Evolutionary conservation across 2,888 invertebrate species (phyloP).

Genomic region (Celastrina argiolus): DNA sequence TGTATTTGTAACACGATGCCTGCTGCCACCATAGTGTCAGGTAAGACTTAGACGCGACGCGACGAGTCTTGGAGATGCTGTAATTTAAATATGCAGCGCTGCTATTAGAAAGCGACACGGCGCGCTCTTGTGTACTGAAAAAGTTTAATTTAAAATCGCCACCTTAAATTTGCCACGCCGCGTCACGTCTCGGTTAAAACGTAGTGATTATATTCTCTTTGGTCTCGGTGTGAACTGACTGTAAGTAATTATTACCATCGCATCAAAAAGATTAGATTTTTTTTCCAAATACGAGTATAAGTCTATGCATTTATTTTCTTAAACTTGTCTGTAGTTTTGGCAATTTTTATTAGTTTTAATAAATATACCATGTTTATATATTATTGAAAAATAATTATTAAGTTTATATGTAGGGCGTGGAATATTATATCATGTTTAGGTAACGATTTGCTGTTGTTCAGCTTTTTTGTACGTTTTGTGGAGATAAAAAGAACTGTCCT

Average conservation of each 20-base stretch:
- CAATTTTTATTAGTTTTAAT: slow-evolving; percentile 5
- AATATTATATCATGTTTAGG: neutral
- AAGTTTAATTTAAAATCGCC: too few relatives aligned
- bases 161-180: too few relatives aligned
- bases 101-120: too few relatives aligned
- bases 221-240: too few relatives aligned
- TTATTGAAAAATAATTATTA: neutral
- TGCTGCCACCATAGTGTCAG: too few relatives aligned
- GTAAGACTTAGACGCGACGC: too few relatives aligned
- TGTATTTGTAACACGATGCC: too few relatives aligned
- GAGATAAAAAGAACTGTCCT: neutral
- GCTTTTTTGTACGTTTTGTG: neutral
- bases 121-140: too few relatives aligned
- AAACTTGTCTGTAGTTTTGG: neutral
- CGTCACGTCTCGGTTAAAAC: too few relatives aligned
- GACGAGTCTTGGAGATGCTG: too few relatives aligned
- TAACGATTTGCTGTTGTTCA: neutral
- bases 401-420: neutral
- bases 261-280: neutral
- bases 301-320: neutral
- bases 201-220: too few relatives aligned
- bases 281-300: neutral
- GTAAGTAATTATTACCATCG: neutral
- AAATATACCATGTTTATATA: neutral
- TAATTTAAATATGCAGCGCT: too few relatives aligned